Evolutionary conservation across 1,140 invertebrate genomes (phyloP).

Genomic region (Acromyrmex echinatior): DNA sequence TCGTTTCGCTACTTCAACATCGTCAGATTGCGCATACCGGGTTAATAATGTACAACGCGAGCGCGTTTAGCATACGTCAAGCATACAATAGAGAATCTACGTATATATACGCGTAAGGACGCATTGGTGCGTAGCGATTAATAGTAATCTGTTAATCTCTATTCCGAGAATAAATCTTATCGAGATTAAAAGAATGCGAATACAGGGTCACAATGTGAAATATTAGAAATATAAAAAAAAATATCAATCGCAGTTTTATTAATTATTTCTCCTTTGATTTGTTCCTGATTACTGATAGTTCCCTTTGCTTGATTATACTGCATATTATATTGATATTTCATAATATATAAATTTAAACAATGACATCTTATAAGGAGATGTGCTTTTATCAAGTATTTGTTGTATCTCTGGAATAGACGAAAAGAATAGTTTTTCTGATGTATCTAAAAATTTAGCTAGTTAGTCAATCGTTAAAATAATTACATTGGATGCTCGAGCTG

Average conservation of each 20-base stretch:
- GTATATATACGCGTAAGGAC: background rate
- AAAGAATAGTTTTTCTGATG: too few species aligned
- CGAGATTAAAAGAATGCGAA: background rate
- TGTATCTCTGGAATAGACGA: background rate
- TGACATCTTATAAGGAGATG: background rate
- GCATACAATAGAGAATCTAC: background rate
- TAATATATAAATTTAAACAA: background rate
- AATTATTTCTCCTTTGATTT: background rate
- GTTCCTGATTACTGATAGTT: background rate
- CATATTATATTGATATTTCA: background rate
- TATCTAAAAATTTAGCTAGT: too few species aligned
- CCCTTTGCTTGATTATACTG: background rate
- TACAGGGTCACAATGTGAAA: background rate
- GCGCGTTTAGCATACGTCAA: background rate
- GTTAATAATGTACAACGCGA: constrained; percentile 46
- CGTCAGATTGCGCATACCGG: constrained; percentile 27
- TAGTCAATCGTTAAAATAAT: too few species aligned
- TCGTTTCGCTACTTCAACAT: constrained; percentile 41
- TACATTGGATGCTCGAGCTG: too few species aligned
- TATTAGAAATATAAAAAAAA: background rate
- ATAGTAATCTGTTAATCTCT: background rate
- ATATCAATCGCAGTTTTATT: background rate
- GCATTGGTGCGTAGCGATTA: background rate
- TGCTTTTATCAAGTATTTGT: background rate
- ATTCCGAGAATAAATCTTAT: background rate